A percentile compares a stretch with the other conserved stretches of the same genome.
phyloP scores from a whole-genome alignment of 2,888 invertebrate species.

The Lysandra coridon region DNA sequence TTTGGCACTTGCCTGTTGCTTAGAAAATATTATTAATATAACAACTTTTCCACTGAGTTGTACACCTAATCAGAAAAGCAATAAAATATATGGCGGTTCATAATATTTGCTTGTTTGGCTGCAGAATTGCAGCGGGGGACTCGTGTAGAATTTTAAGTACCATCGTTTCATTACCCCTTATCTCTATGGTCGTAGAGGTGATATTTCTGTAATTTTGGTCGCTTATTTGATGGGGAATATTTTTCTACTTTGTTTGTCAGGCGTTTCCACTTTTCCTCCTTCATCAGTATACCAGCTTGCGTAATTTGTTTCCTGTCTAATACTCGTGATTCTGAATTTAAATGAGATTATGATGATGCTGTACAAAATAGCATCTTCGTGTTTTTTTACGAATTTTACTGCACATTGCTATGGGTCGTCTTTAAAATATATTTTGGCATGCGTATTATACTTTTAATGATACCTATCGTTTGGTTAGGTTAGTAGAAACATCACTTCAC shows the following conservation, averaged over 20 bases:
- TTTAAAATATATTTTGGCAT: too few species aligned
- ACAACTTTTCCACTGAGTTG: not conserved
- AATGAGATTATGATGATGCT: not conserved
- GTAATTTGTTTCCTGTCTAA: slow-evolving; percentile 8
- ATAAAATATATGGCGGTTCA: slow-evolving; percentile 37
- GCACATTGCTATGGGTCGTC: too few species aligned
- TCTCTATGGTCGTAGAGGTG: not conserved
- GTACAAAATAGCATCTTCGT: not conserved
- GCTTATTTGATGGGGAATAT: slow-evolving; percentile 11
- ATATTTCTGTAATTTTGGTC: slow-evolving; percentile 2
- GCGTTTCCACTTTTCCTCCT: slow-evolving; percentile 17
- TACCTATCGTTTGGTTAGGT: too few species aligned
- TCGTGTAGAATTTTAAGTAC: slow-evolving; percentile 36
- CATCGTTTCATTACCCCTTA: slow-evolving; percentile 15
- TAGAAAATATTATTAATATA: not conserved
- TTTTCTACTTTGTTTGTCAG: slow-evolving; percentile 12
- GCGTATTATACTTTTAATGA: too few species aligned
- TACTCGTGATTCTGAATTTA: not conserved
- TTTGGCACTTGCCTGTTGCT: not conserved
- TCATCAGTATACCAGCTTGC: slow-evolving; percentile 1
- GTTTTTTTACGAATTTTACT: too few species aligned
- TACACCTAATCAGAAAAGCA: slow-evolving; percentile 30
- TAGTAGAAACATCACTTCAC: too few species aligned
- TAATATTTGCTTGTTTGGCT: slow-evolving; percentile 42
- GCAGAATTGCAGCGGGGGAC: slow-evolving; percentile 38